Evolutionary conservation across 2,888 invertebrate genomes (phyloP), one percentile per base, ranked within the genome.

Genomic region (Calliphora vomitoria): DNA sequence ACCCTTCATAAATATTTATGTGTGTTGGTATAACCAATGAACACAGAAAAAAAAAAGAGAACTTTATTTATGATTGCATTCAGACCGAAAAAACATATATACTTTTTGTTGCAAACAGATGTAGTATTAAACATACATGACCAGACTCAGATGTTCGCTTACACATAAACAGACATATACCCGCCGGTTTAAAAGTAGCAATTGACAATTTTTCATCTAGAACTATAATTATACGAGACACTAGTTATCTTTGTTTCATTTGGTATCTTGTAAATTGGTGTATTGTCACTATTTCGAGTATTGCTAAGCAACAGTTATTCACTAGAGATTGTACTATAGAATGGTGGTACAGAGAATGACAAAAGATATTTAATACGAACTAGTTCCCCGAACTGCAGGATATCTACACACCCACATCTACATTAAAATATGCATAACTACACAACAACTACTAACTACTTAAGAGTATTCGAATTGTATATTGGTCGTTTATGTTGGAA

Each of bases 61-160:
- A 84, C 74, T 68, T 68, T 41, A 85, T 85, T 79, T 85, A 74
- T 80, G 79, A 85, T 85, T 80, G 60, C 79, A 69, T 47, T 74
- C 41, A 60, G n/a, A 55, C 62, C 31, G n/a, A 81, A 74, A 31
- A 66, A 74, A 78, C 31, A 15, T 15, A 38, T 35, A 53, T 44
- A 53, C 1, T 13, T 58, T 69, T 35, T 58, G 18, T 41, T 74
- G 55, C 47, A 58, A 66, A 15, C 8, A 55, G 50, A 53, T 38
- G 64, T 25, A 11, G n/a, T 41, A 78, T 25, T 38, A 64, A 53
- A 31, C 44, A 60, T n/a, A 25, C 35, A 66, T 25, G 35, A 58
- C 47, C 55, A 58, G 6, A 4, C n/a, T 8, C 35, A 10, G n/a
- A 68, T 15, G 15, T 20, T 11, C 5, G 8, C 18, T 20, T 18